Base-by-base conservation (phyloP, 2,888 invertebrate genomes). In the Opisthograptis luteolata region DNA sequence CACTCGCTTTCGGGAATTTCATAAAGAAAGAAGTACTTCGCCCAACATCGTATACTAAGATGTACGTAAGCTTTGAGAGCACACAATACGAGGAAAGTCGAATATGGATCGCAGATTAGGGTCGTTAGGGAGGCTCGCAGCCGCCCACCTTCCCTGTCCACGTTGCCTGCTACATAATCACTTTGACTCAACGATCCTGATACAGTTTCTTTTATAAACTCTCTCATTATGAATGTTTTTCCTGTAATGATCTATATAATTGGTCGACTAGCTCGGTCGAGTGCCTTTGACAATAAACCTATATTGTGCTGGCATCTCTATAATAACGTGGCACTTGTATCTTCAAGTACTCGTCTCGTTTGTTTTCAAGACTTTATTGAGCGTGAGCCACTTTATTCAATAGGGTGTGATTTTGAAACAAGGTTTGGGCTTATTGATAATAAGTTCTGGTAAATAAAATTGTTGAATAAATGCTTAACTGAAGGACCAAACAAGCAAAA, bases 161-260 rank as follows among this genome's bases (percentile, higher is more conserved):
- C 47, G 30, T 47, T 40, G 42, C 43, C 44, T 20, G 22, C 46
- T 35, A 53, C 56, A 54, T 53, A 62, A 64, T 59, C 60, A 55
- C 61, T 62, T 61, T 62, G 66, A 68, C 63, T 59, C 63, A 54
- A 59, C 48, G 51, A 60, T 58, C 53, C 37, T 43, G 35, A 51
- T 59, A 50, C 54, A 46, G 15, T 51, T 49, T 42, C 25, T 32
- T 32, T 22, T 37, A 34, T 44, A 36, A 51, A 50, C 32, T 49
- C 36, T 10, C 35, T 28, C 27, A 52, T 52, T 49, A 40, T 36
- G 15, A 40, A 46, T 40, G 19, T 31, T 41, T 31, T 41, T 45
- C 19, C 28, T 28, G 31, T 42, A 45, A 52, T 44, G 30, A 44
- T 47, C 22, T 35, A n/a, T n/a, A n/a, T 50, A 47, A 50, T 58